Base-by-base conservation (phyloP, 1,140 invertebrate genomes). In the Philotrypesis tridentata region DNA sequence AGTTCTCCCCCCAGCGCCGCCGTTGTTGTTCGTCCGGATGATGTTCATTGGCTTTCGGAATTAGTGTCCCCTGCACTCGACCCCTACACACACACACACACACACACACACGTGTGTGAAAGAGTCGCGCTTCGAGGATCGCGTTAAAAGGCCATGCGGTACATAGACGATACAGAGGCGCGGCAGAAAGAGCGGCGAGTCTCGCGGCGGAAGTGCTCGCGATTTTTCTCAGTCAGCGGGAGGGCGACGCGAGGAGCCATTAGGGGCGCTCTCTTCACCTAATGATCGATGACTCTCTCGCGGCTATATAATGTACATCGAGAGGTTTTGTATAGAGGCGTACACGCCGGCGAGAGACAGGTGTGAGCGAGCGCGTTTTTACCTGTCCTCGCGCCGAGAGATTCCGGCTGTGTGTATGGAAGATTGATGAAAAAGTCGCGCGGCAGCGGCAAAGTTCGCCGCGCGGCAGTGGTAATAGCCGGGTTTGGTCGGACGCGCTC, bases 211-310 rank as follows among this genome's bases (percentile, higher is more conserved):
- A 89, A 88, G 87, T 89, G 85, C 85, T 83, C 84, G 87, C 87
- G 84, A 89, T 89, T 89, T 89, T 89, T 89, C 88, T 89, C 87
- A 82, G 86, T 87, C 83, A 82, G 80, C 83, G 80, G n/a, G n/a
- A 82, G 85, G 83, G 55, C 6, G 48, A 79, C 43, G n/a, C n/a
- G 70, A 78, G 68, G 82, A 68, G 85, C 87, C 88, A 89, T 90
- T 90, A 90, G 89, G 83, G 85, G 11, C 23, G 9, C 29, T 48
- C 25, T 43, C 21, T 27, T 55, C 33, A 17, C 76, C 83, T 87
- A 85, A 89, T 90, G 88, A 89, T 90, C 85, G 89, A 89, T 88
- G 87, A 89, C 88, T n/a, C n/a, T n/a, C n/a, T 87, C 79, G 82
- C 75, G 82, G 82, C 85, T 43, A 37, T 37, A 85, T 55, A n/a